phyloP scores from a whole-genome alignment of 2,113 vertebrate species.

The Onychorhynchus coronatus region DNA sequence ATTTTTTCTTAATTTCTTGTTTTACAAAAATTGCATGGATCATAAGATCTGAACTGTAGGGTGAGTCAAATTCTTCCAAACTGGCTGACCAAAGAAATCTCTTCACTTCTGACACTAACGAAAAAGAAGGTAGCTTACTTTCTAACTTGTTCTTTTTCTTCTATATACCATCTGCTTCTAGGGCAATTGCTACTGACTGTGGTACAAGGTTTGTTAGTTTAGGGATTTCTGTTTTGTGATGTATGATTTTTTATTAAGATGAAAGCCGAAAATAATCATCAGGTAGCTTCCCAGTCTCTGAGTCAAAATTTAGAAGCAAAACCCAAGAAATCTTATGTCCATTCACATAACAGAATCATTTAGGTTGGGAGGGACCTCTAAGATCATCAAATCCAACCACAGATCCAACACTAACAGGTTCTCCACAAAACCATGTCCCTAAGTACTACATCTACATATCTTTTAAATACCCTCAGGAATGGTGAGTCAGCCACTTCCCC shows the following conservation, averaged over 20 bases:
- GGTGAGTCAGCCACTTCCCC: background rate
- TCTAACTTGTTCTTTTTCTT: background rate
- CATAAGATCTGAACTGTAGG: background rate
- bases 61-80: background rate
- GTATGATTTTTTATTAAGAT: background rate
- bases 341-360: background rate
- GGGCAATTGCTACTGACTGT: background rate
- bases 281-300: background rate
- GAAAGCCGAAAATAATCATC: background rate
- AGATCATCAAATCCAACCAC: background rate
- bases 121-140: background rate
- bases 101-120: background rate
- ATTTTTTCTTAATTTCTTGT: background rate
- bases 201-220: background rate
- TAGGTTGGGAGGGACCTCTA: background rate
- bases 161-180: background rate
- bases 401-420: background rate
- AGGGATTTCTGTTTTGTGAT: background rate
- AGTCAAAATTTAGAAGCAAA: background rate
- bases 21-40: background rate
- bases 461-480: background rate
- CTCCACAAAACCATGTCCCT: background rate
- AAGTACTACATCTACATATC: background rate
- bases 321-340: background rate
- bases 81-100: rapidly evolving